Evolutionary conservation across 2,113 vertebrate genomes (phyloP).

Genomic region (Nerophis lumbriciformis): DNA sequence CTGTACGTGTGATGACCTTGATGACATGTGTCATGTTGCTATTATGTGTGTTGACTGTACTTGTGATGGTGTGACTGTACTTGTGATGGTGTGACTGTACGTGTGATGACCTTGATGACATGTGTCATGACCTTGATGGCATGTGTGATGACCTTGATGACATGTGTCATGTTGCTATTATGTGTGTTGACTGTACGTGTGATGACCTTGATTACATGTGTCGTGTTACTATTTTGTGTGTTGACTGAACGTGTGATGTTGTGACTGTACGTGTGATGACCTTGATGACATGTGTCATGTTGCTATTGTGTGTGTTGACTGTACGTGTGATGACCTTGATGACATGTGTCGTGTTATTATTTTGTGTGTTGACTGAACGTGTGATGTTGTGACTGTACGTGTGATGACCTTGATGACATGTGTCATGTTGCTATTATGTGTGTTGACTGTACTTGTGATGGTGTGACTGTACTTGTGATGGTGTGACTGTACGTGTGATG

Average conservation of each 20-base stretch:
- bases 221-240: conserved; percentile 37
- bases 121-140: conserved; percentile 11
- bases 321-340: conserved; percentile 29
- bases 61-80: conserved; percentile 10
- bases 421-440: conserved; percentile 37
- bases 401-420: conserved; percentile 34
- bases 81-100: background rate
- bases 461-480: background rate
- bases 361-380: conserved; percentile 7
- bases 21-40: conserved; percentile 37
- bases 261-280: conserved; percentile 13
- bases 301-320: conserved; percentile 30
- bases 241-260: conserved; percentile 9
- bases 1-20: conserved; percentile 25
- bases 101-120: conserved; percentile 31
- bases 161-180: conserved; percentile 38
- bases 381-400: conserved; percentile 4
- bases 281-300: conserved; percentile 35
- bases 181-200: conserved; percentile 4
- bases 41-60: conserved; percentile 17
- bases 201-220: conserved; percentile 35
- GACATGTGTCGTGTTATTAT: conserved; percentile 36
- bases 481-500: conserved; percentile 7
- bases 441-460: background rate
- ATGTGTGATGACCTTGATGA: conserved; percentile 31